Conservation (phyloP, 2,113 vertebrate species). For the Cyrtonyx montezumae region DNA sequence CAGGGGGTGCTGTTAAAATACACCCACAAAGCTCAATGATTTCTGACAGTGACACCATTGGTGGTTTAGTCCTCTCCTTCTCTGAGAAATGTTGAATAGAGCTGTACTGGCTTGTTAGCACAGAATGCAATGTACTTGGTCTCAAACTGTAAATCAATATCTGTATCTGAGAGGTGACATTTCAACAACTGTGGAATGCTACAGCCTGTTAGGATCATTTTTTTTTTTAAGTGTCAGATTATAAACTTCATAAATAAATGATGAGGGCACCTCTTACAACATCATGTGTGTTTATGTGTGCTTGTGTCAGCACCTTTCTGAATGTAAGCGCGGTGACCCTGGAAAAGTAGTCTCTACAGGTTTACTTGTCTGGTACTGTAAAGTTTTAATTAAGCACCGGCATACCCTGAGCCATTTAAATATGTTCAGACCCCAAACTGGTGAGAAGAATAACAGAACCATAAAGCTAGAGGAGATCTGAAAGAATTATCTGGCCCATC, state of each 20-base stretch:
- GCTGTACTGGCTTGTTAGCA: slow-evolving; percentile 56
- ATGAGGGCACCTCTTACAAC: slow-evolving; percentile 61
- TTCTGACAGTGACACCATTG: slow-evolving; percentile 42
- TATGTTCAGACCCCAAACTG: neutral
- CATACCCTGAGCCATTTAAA: neutral
- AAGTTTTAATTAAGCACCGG: neutral
- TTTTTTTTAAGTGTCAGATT: slow-evolving; percentile 63
- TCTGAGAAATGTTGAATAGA: slow-evolving; percentile 29
- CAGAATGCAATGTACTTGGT: slow-evolving; percentile 51
- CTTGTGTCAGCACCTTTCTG: slow-evolving; percentile 31
- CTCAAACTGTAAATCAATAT: slow-evolving; percentile 81
- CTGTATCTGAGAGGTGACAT: slow-evolving; percentile 79
- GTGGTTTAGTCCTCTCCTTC: slow-evolving; percentile 55
- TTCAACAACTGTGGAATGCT: slow-evolving; percentile 76
- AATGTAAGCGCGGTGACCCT: neutral
- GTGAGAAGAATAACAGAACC: neutral
- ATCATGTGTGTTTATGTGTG: neutral
- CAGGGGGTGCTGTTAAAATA: neutral
- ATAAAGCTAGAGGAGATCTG: neutral
- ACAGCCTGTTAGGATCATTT: slow-evolving; percentile 70
- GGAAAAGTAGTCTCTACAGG: neutral
- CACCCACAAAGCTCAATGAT: neutral
- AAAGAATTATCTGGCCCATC: neutral
- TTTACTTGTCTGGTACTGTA: neutral
- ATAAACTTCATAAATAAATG: slow-evolving; percentile 77